phyloP scores from a whole-genome alignment of 2,797 vertebrate genomes.

The Dicrostonyx torquatus region DNA sequence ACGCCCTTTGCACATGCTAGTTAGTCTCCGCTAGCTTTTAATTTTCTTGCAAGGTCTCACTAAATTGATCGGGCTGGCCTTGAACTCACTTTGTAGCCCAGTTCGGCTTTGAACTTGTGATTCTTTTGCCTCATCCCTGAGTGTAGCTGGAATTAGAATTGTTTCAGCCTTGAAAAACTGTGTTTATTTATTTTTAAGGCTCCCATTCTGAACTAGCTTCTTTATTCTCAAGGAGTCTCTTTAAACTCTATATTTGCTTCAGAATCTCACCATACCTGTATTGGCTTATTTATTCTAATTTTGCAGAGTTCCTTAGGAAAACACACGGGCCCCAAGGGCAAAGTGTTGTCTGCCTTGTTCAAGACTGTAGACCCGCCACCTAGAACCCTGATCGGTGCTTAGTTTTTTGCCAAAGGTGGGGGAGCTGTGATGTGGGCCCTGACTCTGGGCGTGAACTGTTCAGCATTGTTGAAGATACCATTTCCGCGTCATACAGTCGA shows the following conservation, averaged over 20 bases:
- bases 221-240: neutral
- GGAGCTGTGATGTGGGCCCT: neutral
- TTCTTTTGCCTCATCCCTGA: neutral
- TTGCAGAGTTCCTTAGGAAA: neutral
- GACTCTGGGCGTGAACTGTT: neutral
- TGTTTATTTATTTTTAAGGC: neutral
- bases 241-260: neutral
- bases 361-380: neutral
- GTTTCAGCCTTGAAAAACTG: neutral
- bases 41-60: neutral
- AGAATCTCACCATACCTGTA: neutral
- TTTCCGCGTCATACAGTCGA: neutral
- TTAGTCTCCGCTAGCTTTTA: neutral
- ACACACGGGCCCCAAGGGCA: neutral
- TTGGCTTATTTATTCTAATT: neutral
- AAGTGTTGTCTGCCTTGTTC: neutral
- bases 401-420: neutral
- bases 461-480: neutral
- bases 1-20: neutral
- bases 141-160: neutral
- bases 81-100: neutral
- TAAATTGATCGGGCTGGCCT: neutral
- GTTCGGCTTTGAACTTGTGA: neutral
- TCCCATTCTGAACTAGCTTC: neutral
- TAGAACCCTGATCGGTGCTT: neutral